Evolutionary conservation across 2,113 vertebrate genomes (phyloP), one percentile per base, ranked within the genome.

Genomic region (Ctenomys sociabilis): DNA sequence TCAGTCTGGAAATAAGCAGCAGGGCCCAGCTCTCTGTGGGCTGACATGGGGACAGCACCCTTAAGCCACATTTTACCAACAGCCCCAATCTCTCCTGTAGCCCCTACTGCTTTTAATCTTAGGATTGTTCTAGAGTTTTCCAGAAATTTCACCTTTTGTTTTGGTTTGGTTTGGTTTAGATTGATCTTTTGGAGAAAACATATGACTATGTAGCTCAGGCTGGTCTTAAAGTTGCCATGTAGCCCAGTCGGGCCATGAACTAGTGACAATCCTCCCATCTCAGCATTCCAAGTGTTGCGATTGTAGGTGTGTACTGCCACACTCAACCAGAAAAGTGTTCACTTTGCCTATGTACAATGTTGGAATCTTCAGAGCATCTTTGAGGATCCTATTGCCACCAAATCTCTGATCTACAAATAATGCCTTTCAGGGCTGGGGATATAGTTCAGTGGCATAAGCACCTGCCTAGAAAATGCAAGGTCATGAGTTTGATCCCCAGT

Each of bases 61-160:
- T 80, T 52, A 81, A 64, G 24, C 90, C 17, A 12, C 40, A 49
- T 32, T n/a, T 94, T 52, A 86, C 78, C 78, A 24, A 54, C 26
- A 91, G 35, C 17, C 40, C 45, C 30, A 40, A 43, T 73, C 30
- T 7, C 24, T 63, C 7, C 57, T 90, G 68, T 63, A 80, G n/a
- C 17, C 68, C 64, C 84, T 87, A 63, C 35, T 90, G 54, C 45
- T 32, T 95, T 85, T 75, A 1, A 5, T 90, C 59, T 88, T 78
- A 54, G 14, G 54, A 86, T 89, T 85, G 81, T 93, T 95, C 75
- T 32, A 86, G 86, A 26, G 22, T 85, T 93, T 77, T 84, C 70
- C 57, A 84, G 75, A 85, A 96, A 94, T 75, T 14, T 89, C 66
- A 45, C 30, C 35, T 81, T 66, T 88, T 78, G 13, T 52, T 30